phyloP scores from a whole-genome alignment of 2,113 vertebrate species.

The Centropus unirufus region DNA sequence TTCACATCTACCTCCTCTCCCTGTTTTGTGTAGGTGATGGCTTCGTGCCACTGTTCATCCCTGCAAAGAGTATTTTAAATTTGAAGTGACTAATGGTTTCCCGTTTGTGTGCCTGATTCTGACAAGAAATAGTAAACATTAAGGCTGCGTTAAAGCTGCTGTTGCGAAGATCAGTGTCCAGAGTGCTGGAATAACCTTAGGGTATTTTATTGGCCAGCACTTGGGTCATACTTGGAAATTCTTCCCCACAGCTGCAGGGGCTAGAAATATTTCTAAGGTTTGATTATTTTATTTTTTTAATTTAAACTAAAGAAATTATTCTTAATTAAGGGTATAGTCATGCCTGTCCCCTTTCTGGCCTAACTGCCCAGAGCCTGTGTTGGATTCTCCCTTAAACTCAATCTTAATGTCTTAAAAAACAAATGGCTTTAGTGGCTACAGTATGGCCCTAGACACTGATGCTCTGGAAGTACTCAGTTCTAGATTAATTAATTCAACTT shows the following conservation, averaged over 20 bases:
- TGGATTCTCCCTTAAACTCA: background rate
- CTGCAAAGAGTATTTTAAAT: background rate
- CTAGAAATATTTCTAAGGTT: background rate
- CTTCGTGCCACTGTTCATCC: background rate
- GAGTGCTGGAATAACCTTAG: conserved; percentile 1
- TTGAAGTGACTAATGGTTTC: conserved; percentile 42
- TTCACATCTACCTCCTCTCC: background rate
- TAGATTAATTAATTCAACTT: background rate
- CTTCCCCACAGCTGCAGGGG: background rate
- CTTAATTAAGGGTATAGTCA: background rate
- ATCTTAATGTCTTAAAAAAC: background rate
- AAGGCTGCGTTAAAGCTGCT: background rate
- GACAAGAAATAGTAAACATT: conserved; percentile 47
- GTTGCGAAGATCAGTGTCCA: background rate
- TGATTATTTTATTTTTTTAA: background rate
- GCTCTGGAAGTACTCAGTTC: background rate
- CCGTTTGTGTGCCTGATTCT: background rate
- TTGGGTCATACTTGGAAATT: conserved; percentile 29
- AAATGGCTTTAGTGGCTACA: background rate
- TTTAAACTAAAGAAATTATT: background rate
- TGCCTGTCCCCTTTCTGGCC: background rate
- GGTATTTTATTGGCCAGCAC: background rate
- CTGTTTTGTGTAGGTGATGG: background rate
- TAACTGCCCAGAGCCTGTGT: background rate
- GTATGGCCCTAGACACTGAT: background rate